phyloP scores from a whole-genome alignment of 2,888 invertebrate species.

The Platerodrilus igneus region DNA sequence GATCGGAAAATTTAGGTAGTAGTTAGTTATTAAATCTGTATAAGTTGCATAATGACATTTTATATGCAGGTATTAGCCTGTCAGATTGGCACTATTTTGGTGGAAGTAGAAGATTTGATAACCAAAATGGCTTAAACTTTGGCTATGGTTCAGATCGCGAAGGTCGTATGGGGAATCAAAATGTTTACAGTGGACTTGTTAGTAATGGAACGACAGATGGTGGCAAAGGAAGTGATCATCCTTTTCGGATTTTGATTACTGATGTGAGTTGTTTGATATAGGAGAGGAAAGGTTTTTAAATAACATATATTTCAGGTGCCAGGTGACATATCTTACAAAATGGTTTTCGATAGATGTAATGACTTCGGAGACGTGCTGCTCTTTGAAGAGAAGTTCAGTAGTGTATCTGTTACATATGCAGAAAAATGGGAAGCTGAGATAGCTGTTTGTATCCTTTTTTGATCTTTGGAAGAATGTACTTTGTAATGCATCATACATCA shows the following conservation, averaged over 20 bases:
- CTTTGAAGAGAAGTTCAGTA: conserved; percentile 87
- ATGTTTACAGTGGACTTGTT: conserved; percentile 22
- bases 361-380: conserved; percentile 92
- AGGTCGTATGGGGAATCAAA: conserved; percentile 10
- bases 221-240: conserved; percentile 27
- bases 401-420: conserved; percentile 85
- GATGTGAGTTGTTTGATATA: conserved; percentile 38
- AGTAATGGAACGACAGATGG: conserved; percentile 25
- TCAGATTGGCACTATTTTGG: conserved; percentile 18
- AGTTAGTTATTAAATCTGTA: conserved; percentile 42
- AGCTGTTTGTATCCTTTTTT: conserved; percentile 86
- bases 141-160: conserved; percentile 19
- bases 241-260: conserved; percentile 39
- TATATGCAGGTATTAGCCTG: neutral
- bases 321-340: conserved; percentile 86
- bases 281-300: neutral
- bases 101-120: conserved; percentile 31
- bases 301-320: conserved; percentile 64
- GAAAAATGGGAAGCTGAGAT: conserved; percentile 86
- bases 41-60: conserved; percentile 42
- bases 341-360: conserved; percentile 86
- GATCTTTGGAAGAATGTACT: too few relatives aligned
- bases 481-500: too few relatives aligned
- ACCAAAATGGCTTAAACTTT: conserved; percentile 13
- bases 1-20: conserved; percentile 29